Conservation (phyloP, 1,140 invertebrate genomes). For the Ips nitidus region DNA sequence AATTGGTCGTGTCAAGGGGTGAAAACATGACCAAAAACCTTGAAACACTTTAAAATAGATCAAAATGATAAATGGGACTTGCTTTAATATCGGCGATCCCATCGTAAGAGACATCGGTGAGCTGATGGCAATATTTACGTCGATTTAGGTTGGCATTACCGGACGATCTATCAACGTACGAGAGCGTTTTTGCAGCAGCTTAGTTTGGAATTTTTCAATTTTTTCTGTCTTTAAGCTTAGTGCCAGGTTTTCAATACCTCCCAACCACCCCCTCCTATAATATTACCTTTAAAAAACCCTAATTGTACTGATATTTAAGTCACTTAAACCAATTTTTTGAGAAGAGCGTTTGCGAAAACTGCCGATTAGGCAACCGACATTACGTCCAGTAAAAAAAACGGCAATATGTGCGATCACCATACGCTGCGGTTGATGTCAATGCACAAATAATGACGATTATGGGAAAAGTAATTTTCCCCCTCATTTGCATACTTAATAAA, state of each 20-base stretch:
- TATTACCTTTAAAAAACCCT: too few species aligned
- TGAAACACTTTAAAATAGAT: slow-evolving; percentile 26
- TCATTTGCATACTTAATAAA: slow-evolving; percentile 57
- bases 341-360: slow-evolving; percentile 25
- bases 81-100: slow-evolving; percentile 35
- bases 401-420: slow-evolving; percentile 49
- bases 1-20: background rate
- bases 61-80: slow-evolving; percentile 37
- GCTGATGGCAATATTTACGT: slow-evolving; percentile 39
- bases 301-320: too few species aligned
- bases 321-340: too few species aligned
- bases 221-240: background rate
- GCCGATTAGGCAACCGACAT: slow-evolving; percentile 27
- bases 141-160: slow-evolving; percentile 40
- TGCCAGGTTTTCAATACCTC: background rate
- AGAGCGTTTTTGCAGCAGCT: slow-evolving; percentile 28
- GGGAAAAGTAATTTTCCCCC: slow-evolving; percentile 56
- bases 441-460: slow-evolving; percentile 56
- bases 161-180: slow-evolving; percentile 35
- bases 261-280: too few species aligned
- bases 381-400: slow-evolving; percentile 42
- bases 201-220: background rate
- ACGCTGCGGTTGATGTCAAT: slow-evolving; percentile 51
- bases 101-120: slow-evolving; percentile 37
- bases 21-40: slow-evolving; percentile 6